Conservation (phyloP, 2,797 vertebrate species). For the Triplophysa bombifrons region DNA sequence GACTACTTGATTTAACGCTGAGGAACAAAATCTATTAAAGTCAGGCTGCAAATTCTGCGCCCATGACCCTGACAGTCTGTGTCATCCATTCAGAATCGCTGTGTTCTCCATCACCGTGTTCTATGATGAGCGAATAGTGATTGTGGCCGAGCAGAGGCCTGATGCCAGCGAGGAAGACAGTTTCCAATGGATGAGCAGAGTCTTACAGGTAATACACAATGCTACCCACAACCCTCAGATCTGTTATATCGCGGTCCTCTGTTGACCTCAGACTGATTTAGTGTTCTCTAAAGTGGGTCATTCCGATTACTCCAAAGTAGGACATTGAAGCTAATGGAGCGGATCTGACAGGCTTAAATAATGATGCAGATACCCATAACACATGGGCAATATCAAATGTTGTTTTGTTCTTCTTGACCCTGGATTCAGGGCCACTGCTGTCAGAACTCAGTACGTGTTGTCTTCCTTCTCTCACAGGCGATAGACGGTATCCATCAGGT, state of each 20-base stretch:
- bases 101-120: constrained; percentile 97
- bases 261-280: constrained; percentile 6
- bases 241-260: background rate
- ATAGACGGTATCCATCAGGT: constrained; percentile 99
- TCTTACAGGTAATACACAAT: constrained; percentile 81
- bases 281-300: background rate
- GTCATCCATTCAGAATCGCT: constrained; percentile 81
- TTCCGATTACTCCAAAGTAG: background rate
- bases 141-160: constrained; percentile 94
- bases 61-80: constrained; percentile 3
- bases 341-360: constrained; percentile 1
- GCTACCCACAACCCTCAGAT: background rate
- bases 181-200: constrained; percentile 98
- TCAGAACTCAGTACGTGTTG: background rate
- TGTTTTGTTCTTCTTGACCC: background rate
- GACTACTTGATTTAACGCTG: background rate
- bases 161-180: constrained; percentile 97
- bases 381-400: constrained; percentile 4
- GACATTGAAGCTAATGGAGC: background rate
- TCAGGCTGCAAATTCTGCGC: background rate
- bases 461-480: constrained; percentile 71
- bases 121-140: constrained; percentile 96
- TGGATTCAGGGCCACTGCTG: background rate
- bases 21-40: background rate
- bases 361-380: constrained; percentile 19